Evolutionary conservation across 2,888 invertebrate species (phyloP).

Genomic region (Brachycybe producta): DNA sequence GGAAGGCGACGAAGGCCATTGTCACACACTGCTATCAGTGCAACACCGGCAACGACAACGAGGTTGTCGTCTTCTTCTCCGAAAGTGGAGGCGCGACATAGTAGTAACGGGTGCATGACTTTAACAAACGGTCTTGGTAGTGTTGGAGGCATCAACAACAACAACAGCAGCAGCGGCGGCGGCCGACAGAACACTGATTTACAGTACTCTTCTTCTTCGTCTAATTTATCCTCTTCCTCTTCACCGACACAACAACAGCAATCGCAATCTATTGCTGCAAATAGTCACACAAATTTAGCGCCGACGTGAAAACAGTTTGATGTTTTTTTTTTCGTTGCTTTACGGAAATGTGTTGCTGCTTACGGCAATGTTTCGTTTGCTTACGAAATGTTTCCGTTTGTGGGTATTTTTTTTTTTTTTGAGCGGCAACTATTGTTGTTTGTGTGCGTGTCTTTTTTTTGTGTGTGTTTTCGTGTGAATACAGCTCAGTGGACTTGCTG

Average conservation of each 20-base stretch:
- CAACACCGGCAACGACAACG: constrained; percentile 4
- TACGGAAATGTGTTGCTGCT: too few relatives aligned
- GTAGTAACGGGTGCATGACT: constrained; percentile 1
- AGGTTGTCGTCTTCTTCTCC: background rate
- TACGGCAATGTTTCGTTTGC: too few relatives aligned
- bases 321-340: too few relatives aligned
- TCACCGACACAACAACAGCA: background rate
- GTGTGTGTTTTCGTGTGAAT: too few relatives aligned
- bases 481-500: too few relatives aligned
- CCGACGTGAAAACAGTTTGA: background rate
- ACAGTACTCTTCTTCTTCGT: constrained; percentile 11
- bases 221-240: constrained; percentile 8
- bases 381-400: too few relatives aligned
- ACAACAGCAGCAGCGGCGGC: background rate
- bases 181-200: background rate
- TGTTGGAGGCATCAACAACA: too few relatives aligned
- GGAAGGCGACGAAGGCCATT: constrained; percentile 11
- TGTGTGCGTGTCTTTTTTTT: too few relatives aligned
- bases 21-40: constrained; percentile 15
- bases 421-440: too few relatives aligned
- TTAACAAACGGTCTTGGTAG: background rate
- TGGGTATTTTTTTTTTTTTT: too few relatives aligned
- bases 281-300: constrained; percentile 12
- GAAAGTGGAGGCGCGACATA: too few relatives aligned
- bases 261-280: background rate